Evolutionary conservation across 2,888 invertebrate species (phyloP).

Genomic region (Apoda limacodes): DNA sequence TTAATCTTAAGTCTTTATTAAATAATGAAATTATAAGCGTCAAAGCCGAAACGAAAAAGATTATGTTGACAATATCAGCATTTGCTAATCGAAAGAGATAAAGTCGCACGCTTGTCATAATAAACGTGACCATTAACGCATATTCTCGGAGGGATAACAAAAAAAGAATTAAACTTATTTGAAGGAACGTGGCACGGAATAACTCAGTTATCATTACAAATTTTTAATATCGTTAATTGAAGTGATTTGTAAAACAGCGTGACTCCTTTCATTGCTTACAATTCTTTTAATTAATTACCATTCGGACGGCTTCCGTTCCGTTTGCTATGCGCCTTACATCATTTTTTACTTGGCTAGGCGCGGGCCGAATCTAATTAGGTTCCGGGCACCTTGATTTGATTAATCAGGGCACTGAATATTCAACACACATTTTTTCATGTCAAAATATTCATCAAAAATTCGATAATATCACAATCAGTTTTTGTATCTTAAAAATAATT

Average conservation of each 20-base stretch:
- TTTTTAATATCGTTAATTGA: conserved; percentile 70
- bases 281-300: conserved; percentile 67
- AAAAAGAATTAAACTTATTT: conserved; percentile 25
- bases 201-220: conserved; percentile 51
- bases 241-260: conserved; percentile 70
- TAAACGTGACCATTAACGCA: conserved; percentile 27
- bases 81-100: conserved; percentile 24
- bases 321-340: conserved; percentile 42
- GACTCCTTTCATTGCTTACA: conserved; percentile 69
- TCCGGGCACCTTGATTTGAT: no score
- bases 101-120: conserved; percentile 54
- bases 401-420: no score
- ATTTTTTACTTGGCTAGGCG: conserved; percentile 49
- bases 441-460: conserved; percentile 17
- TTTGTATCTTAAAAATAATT: no score
- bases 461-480: conserved; percentile 16
- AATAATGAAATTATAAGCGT: no score
- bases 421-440: conserved; percentile 34
- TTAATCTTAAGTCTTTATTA: no score
- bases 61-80: neutral
- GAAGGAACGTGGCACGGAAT: conserved; percentile 31
- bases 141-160: conserved; percentile 12
- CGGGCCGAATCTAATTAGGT: no score
- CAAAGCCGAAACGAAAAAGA: no score
- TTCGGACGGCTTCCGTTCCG: conserved; percentile 63